phyloP scores from a whole-genome alignment of 2,888 invertebrate genomes.

The Lottia gigantea region DNA sequence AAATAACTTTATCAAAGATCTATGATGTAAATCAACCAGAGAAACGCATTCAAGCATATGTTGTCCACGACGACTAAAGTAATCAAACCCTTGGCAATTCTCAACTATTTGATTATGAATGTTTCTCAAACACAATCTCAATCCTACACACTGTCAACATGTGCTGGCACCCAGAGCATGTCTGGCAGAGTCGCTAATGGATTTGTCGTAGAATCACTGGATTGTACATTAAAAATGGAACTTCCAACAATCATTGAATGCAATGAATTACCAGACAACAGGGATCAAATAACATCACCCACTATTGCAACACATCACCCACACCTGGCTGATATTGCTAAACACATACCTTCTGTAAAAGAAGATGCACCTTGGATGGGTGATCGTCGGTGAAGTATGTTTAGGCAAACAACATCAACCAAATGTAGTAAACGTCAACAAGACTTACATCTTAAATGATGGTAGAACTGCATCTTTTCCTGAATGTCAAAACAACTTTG shows the following conservation, averaged over 20 bases:
- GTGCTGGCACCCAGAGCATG: slow-evolving; percentile 1
- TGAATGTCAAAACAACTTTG: too few relatives aligned
- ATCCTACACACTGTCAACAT: background rate
- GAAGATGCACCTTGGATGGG: background rate
- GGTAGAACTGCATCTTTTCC: too few relatives aligned
- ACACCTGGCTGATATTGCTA: background rate
- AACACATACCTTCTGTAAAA: background rate
- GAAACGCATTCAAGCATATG: background rate
- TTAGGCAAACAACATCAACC: too few relatives aligned
- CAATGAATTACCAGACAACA: background rate
- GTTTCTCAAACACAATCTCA: background rate
- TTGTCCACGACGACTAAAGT: background rate
- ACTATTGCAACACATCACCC: background rate
- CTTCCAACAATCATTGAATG: background rate
- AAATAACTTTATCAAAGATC: background rate
- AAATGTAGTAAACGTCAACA: too few relatives aligned
- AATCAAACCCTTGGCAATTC: background rate
- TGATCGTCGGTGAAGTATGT: too few relatives aligned
- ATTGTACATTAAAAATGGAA: background rate
- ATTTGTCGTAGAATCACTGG: background rate
- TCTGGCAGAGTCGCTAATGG: background rate
- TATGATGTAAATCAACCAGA: background rate
- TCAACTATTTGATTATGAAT: background rate
- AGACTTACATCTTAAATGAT: too few relatives aligned
- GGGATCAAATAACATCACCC: background rate